Evolutionary conservation across 1,140 invertebrate genomes (phyloP), one percentile per base, ranked within the genome.

Genomic region (Temnothorax curvispinosus): DNA sequence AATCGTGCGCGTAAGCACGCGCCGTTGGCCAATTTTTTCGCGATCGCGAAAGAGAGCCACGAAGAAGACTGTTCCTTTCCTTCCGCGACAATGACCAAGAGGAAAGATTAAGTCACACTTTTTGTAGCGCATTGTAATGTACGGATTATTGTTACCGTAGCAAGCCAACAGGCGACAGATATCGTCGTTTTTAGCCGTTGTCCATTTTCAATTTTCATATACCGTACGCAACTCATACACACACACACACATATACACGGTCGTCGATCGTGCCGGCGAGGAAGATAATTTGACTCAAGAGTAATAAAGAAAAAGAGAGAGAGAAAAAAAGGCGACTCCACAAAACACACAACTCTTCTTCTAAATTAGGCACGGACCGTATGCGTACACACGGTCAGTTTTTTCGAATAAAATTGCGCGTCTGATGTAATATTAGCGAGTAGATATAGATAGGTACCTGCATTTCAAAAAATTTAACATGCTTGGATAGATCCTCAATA

Each of bases 401-500:
- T 91, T 75, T 87, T 85, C 88, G 88, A 89, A 62, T 92, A 93
- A 92, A 91, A 91, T 81, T 92, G 92, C 91, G 92, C 91, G 91
- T 94, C 92, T 93, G 92, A 91, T 93, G 91, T 93, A 94, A 94
- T 87, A 87, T 89, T 94, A 94, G 93, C 84, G 91, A 92, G 92
- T 93, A 94, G 92, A 92, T 93, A 94, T 94, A 94, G 93, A 92
- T 94, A 94, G 93, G 94, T 93, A 94, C 94, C 93, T 94, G 94
- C 94, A 94, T 94, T 94, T 94, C 92, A 92, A 93, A 91, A 94
- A 94, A 94, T 93, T 93, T 92, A 94, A 94, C 91, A 92, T 94
- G 94, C 93, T 94, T 94, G 91, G 90, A 94, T 94, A 94, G 94
- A 89, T 94, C 92, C 92, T 94, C 93, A 94, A 94, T 94, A 94